Conservation (phyloP, 2,888 invertebrate species). For the Caenorhabditis sp. region DNA sequence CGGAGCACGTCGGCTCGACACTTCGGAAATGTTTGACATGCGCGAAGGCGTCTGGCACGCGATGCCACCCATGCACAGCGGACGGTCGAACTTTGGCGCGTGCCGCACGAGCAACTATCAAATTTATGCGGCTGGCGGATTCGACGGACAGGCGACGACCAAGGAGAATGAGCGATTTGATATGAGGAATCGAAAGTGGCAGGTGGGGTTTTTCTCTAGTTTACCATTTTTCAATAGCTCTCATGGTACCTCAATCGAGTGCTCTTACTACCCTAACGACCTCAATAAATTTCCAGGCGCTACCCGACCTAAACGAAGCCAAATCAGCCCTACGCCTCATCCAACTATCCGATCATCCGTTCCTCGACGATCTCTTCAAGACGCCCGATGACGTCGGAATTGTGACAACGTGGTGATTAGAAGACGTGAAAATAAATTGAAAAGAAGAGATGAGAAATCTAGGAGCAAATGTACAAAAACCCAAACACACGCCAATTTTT, state of each 20-base stretch:
- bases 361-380: slow-evolving; percentile 58
- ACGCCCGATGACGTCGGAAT: slow-evolving; percentile 49
- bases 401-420: slow-evolving; percentile 37
- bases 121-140: slow-evolving; percentile 69
- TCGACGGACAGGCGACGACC: slow-evolving; percentile 64
- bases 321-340: slow-evolving; percentile 65
- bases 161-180: slow-evolving; percentile 58
- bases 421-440: not conserved
- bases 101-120: slow-evolving; percentile 27
- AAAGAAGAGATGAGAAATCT: not conserved
- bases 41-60: slow-evolving; percentile 68
- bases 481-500: too few relatives aligned
- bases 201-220: too few relatives aligned
- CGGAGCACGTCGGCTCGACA: slow-evolving; percentile 58
- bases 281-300: slow-evolving; percentile 48
- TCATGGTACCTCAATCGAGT: too few relatives aligned
- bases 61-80: slow-evolving; percentile 60
- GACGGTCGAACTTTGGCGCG: slow-evolving; percentile 59
- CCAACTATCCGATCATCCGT: slow-evolving; percentile 53
- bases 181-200: slow-evolving; percentile 50
- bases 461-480: too few relatives aligned
- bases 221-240: too few relatives aligned
- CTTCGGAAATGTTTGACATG: slow-evolving; percentile 66
- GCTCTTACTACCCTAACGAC: too few relatives aligned
- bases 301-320: slow-evolving; percentile 55